phyloP scores from a whole-genome alignment of 2,888 invertebrate genomes.

The Ennomos erosarius region DNA sequence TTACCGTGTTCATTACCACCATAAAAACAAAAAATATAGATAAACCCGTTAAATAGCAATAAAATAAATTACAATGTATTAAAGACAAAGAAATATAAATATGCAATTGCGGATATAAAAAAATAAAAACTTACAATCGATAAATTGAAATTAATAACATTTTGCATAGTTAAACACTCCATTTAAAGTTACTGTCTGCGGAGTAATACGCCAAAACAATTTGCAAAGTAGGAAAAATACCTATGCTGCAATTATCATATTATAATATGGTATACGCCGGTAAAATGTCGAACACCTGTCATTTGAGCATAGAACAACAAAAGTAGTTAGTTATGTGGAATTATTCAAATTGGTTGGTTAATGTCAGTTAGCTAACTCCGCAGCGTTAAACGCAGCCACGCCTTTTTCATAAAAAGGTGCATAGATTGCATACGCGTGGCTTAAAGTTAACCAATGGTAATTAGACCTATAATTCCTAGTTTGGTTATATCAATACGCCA shows the following conservation, averaged over 20 bases:
- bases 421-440: slow-evolving; percentile 31
- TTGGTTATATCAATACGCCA: slow-evolving; percentile 32
- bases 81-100: neutral
- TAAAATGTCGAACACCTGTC: slow-evolving; percentile 31
- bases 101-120: slow-evolving; percentile 1
- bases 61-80: neutral
- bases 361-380: slow-evolving; percentile 30
- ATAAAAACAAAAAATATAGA: neutral
- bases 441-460: slow-evolving; percentile 44
- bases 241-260: slow-evolving; percentile 26
- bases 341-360: slow-evolving; percentile 56
- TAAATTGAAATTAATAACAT: slow-evolving; percentile 19
- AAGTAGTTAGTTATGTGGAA: slow-evolving; percentile 49
- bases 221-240: slow-evolving; percentile 40
- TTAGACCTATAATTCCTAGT: slow-evolving; percentile 37
- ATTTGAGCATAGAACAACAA: slow-evolving; percentile 41
- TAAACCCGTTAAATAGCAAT: neutral
- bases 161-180: slow-evolving; percentile 20
- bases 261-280: slow-evolving; percentile 1
- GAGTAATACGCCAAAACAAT: slow-evolving; percentile 33
- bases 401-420: slow-evolving; percentile 43
- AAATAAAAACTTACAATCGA: slow-evolving; percentile 15
- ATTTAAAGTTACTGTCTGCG: slow-evolving; percentile 28
- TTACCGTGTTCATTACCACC: slow-evolving; percentile 1
- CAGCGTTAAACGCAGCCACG: slow-evolving; percentile 43